A percentile compares a stretch with the other conserved stretches of the same genome.
phyloP scores from a whole-genome alignment of 2,888 invertebrate genomes.

The Microchrysa polita region DNA sequence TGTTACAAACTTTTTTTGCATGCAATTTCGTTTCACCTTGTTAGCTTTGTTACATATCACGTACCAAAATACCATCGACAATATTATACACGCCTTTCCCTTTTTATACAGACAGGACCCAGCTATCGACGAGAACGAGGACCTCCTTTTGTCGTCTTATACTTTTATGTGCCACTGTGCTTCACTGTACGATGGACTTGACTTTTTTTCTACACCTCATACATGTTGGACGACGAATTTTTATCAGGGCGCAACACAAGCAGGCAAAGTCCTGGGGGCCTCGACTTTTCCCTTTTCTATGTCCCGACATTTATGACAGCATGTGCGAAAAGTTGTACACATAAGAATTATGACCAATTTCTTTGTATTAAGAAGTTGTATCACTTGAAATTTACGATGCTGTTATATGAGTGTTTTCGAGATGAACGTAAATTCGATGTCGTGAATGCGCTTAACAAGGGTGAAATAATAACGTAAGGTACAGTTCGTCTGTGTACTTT shows the following conservation, averaged over 20 bases:
- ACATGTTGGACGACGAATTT: slow-evolving; percentile 2
- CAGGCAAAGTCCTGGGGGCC: too few relatives aligned
- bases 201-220: not conserved
- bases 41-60: not conserved
- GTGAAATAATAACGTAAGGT: too few relatives aligned
- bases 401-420: not conserved
- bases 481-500: too few relatives aligned
- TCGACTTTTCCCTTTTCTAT: too few relatives aligned
- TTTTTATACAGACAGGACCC: too few relatives aligned
- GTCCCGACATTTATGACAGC: slow-evolving; percentile 35
- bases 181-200: too few relatives aligned
- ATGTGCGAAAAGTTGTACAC: slow-evolving; percentile 42
- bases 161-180: slow-evolving; percentile 1
- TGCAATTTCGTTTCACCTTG: slow-evolving; percentile 3
- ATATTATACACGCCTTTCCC: too few relatives aligned
- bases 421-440: not conserved
- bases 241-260: not conserved
- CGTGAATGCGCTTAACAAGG: not conserved
- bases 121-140: too few relatives aligned
- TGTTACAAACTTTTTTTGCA: not conserved
- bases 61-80: not conserved
- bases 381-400: slow-evolving; percentile 31
- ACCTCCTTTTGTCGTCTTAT: slow-evolving; percentile 3
- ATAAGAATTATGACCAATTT: slow-evolving; percentile 39
- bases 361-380: slow-evolving; percentile 38